A percentile compares a stretch with the other conserved stretches of the same genome.
Conservation (phyloP, 2,113 vertebrate species). For the Ptyas mucosa region DNA sequence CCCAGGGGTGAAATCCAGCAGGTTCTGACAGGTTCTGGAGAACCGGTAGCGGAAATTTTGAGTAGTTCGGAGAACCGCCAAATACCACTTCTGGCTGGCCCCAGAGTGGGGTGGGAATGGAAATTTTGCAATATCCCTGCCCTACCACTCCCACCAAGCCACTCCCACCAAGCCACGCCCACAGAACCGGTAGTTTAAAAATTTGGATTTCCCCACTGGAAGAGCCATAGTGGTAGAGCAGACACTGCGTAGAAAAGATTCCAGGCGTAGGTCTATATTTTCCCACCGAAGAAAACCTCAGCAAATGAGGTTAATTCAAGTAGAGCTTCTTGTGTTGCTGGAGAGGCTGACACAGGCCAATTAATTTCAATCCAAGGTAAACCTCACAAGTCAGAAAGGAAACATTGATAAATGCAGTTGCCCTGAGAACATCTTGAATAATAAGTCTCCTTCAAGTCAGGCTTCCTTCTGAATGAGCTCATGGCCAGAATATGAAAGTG, state of each 20-base stretch:
- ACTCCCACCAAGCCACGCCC: too few species aligned
- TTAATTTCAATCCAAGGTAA: not conserved
- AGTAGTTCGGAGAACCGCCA: too few species aligned
- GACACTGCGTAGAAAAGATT: not conserved
- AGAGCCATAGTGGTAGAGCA: not conserved
- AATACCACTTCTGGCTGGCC: too few species aligned
- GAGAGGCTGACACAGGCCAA: not conserved
- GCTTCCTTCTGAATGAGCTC: not conserved
- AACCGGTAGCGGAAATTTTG: too few species aligned
- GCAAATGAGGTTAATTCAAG: not conserved
- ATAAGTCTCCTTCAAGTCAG: not conserved
- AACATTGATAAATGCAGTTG: not conserved
- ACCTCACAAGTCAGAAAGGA: not conserved
- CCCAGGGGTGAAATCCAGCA: too few species aligned
- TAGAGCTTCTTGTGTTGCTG: not conserved
- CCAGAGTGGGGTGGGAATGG: too few species aligned
- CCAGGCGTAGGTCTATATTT: not conserved
- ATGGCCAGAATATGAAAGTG: not conserved
- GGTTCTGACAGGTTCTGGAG: too few species aligned
- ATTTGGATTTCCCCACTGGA: too few species aligned
- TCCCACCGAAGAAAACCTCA: not conserved
- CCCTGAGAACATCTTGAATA: not conserved
- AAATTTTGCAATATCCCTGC: too few species aligned
- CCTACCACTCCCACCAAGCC: too few species aligned
- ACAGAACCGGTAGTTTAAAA: too few species aligned